phyloP scores from a whole-genome alignment of 2,797 vertebrate genomes.

The Hylomyscus alleni region DNA sequence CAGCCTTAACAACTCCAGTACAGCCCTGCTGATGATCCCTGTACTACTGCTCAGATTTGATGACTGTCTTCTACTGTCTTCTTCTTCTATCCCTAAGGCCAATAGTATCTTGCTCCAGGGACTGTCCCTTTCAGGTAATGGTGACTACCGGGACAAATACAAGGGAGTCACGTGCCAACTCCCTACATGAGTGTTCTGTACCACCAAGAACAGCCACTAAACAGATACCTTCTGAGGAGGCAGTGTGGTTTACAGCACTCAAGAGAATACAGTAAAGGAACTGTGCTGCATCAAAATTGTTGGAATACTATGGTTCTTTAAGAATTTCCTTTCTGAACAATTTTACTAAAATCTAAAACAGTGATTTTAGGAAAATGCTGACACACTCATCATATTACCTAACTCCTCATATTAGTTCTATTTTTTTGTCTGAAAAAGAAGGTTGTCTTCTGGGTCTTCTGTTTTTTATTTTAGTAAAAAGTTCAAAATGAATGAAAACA shows the following conservation, averaged over 20 bases:
- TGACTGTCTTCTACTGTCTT: not conserved
- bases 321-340: not conserved
- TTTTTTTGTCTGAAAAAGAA: slow-evolving; percentile 11
- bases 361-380: not conserved
- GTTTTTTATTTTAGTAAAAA: not conserved
- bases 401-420: not conserved
- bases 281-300: not conserved
- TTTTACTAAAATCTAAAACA: slow-evolving; percentile 12
- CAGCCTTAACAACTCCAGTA: not conserved
- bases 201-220: not conserved
- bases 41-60: slow-evolving; percentile 9
- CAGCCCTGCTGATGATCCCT: not conserved
- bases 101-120: slow-evolving; percentile 10
- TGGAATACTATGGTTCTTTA: not conserved
- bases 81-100: not conserved
- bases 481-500: not conserved
- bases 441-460: not conserved
- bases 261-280: not conserved
- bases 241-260: not conserved
- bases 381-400: not conserved
- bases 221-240: not conserved
- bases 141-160: not conserved
- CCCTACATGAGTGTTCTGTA: not conserved
- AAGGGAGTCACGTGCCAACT: not conserved
- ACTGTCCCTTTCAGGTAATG: slow-evolving; percentile 48